Evolutionary conservation across 92 coral and sea anemone species (phyloP), one percentile per base, ranked within the genome.

Genomic region (Diadumene lineata): DNA sequence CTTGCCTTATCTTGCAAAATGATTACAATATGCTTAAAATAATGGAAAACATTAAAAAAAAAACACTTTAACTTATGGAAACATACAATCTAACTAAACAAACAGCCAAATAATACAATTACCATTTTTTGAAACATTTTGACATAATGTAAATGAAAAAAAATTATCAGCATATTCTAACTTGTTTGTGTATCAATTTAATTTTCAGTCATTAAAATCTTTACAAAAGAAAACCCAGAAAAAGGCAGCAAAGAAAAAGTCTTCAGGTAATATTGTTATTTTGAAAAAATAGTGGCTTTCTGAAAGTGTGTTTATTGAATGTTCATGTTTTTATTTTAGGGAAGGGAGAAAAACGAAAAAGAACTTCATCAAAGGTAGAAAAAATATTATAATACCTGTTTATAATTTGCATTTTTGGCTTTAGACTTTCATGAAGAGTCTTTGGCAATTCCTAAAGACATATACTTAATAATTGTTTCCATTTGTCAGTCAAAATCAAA

Each of bases 311-410:
- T 23, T 64, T 23, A 9, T 64, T 63, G 32, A 28, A 19, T 28
- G 10, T 24, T 24, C 15, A 44, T n/a, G n/a, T n/a, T 26, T 43
- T 77, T 25, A 48, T 28, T 33, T 18, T 43, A 72, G 64, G 79
- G 24, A 80, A 80, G 56, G 60, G 74, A 28, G 70, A 51, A 23
- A 80, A 80, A 34, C 63, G 84, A 23, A 80, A 80, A 34, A 60
- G 68, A 64, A 31, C 68, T 25, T 23, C 66, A 58, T 11, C 64
- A 58, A 58, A 58, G 64, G 64, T 58, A 55, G 11, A 8, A 4
- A 9, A n/a, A 55, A 4, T 9, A 55, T 55, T 8, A n/a, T 55
- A 9, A n/a, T n/a, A 7, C n/a, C 48, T 13, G 7, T 53, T 16
- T 23, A 7, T 3, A 53, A 16, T 53, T 16, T 53, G 7, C 25